A percentile compares a stretch with the other conserved stretches of the same genome.
Evolutionary conservation across 1,140 invertebrate genomes (phyloP).

Genomic region (Apis dorsata): DNA sequence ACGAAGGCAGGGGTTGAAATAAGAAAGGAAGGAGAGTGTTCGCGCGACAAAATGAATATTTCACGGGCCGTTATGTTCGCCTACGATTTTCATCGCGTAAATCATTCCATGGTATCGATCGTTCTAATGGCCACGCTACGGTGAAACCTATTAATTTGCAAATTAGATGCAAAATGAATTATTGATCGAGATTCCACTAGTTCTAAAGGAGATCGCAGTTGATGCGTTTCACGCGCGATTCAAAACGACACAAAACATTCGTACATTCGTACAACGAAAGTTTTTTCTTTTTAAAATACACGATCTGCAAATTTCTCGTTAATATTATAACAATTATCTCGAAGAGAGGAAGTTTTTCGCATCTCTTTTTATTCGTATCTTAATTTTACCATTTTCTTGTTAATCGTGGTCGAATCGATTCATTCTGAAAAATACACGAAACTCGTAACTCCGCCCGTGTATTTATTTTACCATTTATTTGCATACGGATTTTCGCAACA

Average conservation of each 20-base stretch:
- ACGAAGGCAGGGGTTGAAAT: background rate
- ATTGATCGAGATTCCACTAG: conserved; percentile 33
- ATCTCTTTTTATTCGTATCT: too few relatives aligned
- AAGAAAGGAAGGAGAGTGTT: background rate
- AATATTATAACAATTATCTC: too few relatives aligned
- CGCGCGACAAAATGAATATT: conserved; percentile 8
- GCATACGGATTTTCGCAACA: background rate
- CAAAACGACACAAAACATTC: too few relatives aligned
- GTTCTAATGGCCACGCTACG: background rate
- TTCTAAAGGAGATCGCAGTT: background rate
- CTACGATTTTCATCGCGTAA: conserved; percentile 14
- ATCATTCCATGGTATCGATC: conserved; percentile 26
- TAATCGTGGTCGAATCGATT: too few relatives aligned
- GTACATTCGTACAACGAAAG: too few relatives aligned
- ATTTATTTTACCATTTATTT: too few relatives aligned
- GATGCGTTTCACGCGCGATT: background rate
- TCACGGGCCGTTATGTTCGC: conserved; percentile 14
- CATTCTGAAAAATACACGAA: too few relatives aligned
- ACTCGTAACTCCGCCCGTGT: too few relatives aligned
- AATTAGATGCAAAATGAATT: conserved; percentile 43
- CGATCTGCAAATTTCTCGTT: too few relatives aligned
- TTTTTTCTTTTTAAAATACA: too few relatives aligned
- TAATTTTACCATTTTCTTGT: too few relatives aligned
- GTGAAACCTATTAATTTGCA: conserved; percentile 38
- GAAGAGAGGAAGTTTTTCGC: too few relatives aligned